Percentiles rank a stretch among this genome's conserved stretches.
phyloP scores from a whole-genome alignment of 2,797 vertebrate species.

The Sciurus vulgaris region DNA sequence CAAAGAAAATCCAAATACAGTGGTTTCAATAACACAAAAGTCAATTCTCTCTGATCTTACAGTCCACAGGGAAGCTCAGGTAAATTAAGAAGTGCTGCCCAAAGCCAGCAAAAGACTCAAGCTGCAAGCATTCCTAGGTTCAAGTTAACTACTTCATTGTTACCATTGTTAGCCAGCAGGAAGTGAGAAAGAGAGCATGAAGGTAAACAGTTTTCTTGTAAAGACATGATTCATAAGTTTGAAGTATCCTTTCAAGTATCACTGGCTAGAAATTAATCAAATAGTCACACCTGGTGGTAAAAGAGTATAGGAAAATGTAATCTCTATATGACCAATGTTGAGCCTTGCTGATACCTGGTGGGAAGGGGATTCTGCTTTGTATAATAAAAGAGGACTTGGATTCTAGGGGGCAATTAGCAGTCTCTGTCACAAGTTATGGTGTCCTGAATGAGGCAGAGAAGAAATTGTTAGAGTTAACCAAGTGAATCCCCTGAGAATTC shows the following conservation, averaged over 20 bases:
- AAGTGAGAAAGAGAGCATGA: background rate
- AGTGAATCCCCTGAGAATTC: background rate
- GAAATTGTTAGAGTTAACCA: slow-evolving; percentile 9
- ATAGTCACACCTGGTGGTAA: background rate
- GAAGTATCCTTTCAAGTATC: slow-evolving; percentile 21
- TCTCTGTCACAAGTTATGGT: slow-evolving; percentile 1
- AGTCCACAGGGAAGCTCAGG: background rate
- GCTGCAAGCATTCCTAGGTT: background rate
- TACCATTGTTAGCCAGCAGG: background rate
- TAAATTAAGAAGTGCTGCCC: background rate
- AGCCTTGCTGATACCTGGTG: background rate
- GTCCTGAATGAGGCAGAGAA: background rate
- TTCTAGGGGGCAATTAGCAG: background rate
- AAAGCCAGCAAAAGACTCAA: background rate
- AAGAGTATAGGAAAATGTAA: background rate
- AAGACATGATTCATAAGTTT: background rate
- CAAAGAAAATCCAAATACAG: background rate
- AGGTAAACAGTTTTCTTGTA: background rate
- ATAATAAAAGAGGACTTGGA: background rate
- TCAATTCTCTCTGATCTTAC: background rate
- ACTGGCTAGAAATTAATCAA: slow-evolving; percentile 23
- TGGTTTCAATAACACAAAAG: background rate
- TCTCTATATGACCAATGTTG: background rate
- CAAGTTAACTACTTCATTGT: background rate
- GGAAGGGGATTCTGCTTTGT: background rate